Evolutionary conservation across 1,140 invertebrate genomes (phyloP), one percentile per base, ranked within the genome.

Genomic region (Drosophila ohnishii): DNA sequence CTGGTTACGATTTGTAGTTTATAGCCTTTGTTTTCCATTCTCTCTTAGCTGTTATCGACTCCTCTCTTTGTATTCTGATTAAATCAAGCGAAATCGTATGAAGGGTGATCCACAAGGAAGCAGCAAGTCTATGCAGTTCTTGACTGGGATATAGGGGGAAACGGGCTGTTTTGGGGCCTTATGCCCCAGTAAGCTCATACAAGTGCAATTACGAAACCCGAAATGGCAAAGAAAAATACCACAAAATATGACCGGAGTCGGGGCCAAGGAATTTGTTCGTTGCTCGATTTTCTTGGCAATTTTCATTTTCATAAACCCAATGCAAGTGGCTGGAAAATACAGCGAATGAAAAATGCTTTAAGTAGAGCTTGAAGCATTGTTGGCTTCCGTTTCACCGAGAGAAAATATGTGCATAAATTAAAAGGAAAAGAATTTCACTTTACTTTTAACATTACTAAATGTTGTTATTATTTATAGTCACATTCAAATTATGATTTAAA

Each of bases 231-330:
- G 39, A 22, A 60, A 57, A 64, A 82, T 51, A 35, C 42, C 39
- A 32, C 10, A 57, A 65, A 61, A 42, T 53, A 50, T 42, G 25
- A 50, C 48, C 40, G n/a, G 16, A 35, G 44, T 42, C 55, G 7
- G 22, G 53, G 40, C 50, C 22, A 16, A 61, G 19, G 60, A 63
- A 51, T 45, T 45, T 44, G 75, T 67, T 70, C 44, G 13, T 61
- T 73, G 53, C 51, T 76, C 70, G 66, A 82, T 82, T 79, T 81
- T 80, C 78, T 70, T 78, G 47, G 71, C 66, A 76, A 82, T 86
- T 86, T 86, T 83, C 67, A 74, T 82, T 86, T 87, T 83, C 66
- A 86, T 82, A 86, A 79, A 73, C 75, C 65, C 55, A 44, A 47
- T 50, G 48, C 67, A 32, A 80, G 32, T 37, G 59, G 19, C 6